A percentile compares a stretch with the other conserved stretches of the same genome.
Evolutionary conservation across 2,888 invertebrate species (phyloP).

Genomic region (Pseudolycoriella hygida): DNA sequence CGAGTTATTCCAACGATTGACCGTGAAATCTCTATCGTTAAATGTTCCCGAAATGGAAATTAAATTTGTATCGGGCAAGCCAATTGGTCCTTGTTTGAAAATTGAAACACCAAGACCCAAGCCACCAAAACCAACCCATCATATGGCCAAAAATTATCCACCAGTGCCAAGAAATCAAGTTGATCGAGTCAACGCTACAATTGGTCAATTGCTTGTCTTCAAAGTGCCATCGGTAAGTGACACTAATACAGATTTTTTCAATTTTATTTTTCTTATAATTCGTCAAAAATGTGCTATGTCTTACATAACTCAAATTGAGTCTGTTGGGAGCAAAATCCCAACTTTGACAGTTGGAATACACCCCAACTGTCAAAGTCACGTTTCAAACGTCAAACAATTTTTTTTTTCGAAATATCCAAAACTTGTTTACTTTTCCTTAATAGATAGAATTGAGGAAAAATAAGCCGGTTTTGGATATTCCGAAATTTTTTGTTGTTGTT

Average conservation of each 20-base stretch:
- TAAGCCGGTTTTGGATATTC: too few species aligned
- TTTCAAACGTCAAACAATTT: too few species aligned
- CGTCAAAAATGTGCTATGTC: neutral
- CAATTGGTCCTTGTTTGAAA: constrained; percentile 49
- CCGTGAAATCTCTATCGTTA: constrained; percentile 33
- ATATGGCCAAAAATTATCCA: constrained; percentile 45
- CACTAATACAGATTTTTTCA: too few species aligned
- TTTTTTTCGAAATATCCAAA: too few species aligned
- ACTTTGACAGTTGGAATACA: constrained; percentile 1
- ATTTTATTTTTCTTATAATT: neutral
- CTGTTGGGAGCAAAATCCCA: too few species aligned
- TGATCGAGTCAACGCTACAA: constrained; percentile 63
- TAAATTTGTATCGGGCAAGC: constrained; percentile 43
- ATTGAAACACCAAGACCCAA: constrained; percentile 18
- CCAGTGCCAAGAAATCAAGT: constrained; percentile 73
- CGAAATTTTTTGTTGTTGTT: too few species aligned
- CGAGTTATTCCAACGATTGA: constrained; percentile 38
- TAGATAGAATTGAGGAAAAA: too few species aligned
- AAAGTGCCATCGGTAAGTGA: constrained; percentile 61
- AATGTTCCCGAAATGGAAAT: constrained; percentile 46
- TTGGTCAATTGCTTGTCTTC: constrained; percentile 63
- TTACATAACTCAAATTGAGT: too few species aligned
- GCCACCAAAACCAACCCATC: constrained; percentile 31
- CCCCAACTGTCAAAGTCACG: too few species aligned
- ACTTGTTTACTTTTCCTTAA: too few species aligned